Base-by-base conservation (phyloP, 2,113 vertebrate genomes). In the Hirundichthys speculiger region DNA sequence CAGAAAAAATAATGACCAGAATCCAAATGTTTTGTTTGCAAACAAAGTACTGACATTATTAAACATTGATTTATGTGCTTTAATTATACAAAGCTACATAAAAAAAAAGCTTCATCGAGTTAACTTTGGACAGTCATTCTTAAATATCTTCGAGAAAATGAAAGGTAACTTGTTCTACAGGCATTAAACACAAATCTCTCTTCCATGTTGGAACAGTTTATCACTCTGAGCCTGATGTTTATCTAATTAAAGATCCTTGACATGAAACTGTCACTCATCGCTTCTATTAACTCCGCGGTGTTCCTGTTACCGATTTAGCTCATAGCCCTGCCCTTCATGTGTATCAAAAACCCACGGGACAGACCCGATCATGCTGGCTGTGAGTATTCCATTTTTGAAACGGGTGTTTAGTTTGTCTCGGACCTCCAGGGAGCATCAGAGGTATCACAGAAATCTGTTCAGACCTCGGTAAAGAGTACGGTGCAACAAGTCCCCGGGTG, bases 401-500 rank as follows among this genome's bases (percentile, higher is more conserved):
- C 63, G 30, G 55, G 9, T 27, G 54, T 81, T 79, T 81, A 69
- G 68, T 77, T 50, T 42, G 53, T 55, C 55, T 51, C 1, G 0
- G 49, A 45, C 18, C 56, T 52, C 75, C 20, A 2, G 70, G 75
- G 83, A 77, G 46, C 62, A 40, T 72, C 42, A 1, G 68, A 52
- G 54, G 25, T 48, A 55, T 84, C 79, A 73, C 75, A 82, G 63
- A 75, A 75, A 73, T 75, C 69, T 77, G 40, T 49, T 72, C 80
- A 73, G 75, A 60, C 58, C 74, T 42, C 50, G 64, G 47, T 27
- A 13, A 58, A 41, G 61, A 74, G 49, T 5, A 19, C 53, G 22
- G 25, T 4, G 67, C 66, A 63, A 45, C 64, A 48, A 51, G 53
- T 80, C 83, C 79, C 75, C 43, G 68, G 64, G 86, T 71, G 52